Conservation (phyloP, 2,888 invertebrate genomes). For the Ashinkailepas kermadecensis region DNA sequence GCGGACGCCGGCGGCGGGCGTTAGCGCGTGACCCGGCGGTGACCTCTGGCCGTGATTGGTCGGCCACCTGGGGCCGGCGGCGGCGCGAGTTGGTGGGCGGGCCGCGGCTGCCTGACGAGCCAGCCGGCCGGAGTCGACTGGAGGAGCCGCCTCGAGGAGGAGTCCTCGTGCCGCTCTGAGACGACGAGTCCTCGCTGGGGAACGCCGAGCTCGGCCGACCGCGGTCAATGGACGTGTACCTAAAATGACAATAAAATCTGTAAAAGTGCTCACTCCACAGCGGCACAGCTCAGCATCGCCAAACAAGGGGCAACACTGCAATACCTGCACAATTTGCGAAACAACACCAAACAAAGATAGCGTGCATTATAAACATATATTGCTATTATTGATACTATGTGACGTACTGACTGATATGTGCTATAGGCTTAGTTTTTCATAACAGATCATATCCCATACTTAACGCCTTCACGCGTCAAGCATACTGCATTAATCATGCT, state of each 20-base stretch:
- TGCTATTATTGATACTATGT: too few species aligned
- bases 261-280: too few species aligned
- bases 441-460: too few species aligned
- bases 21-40: not conserved
- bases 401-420: too few species aligned
- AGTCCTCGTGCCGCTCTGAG: not conserved
- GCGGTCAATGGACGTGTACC: not conserved
- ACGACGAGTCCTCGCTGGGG: not conserved
- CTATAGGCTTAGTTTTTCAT: too few species aligned
- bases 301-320: too few species aligned
- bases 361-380: too few species aligned
- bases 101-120: not conserved
- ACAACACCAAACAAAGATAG: too few species aligned
- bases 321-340: too few species aligned
- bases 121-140: not conserved
- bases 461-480: too few species aligned
- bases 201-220: not conserved
- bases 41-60: not conserved
- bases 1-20: not conserved
- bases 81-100: not conserved
- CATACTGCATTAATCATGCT: too few species aligned
- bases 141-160: not conserved
- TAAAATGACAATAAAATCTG: not conserved
- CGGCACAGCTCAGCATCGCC: too few species aligned
- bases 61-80: not conserved